These are phyloP conservation scores for Phalacrocorax brasilianus DNA, from an alignment of 2,113 vertebrate species.

Conservation along the genomic window DNA sequence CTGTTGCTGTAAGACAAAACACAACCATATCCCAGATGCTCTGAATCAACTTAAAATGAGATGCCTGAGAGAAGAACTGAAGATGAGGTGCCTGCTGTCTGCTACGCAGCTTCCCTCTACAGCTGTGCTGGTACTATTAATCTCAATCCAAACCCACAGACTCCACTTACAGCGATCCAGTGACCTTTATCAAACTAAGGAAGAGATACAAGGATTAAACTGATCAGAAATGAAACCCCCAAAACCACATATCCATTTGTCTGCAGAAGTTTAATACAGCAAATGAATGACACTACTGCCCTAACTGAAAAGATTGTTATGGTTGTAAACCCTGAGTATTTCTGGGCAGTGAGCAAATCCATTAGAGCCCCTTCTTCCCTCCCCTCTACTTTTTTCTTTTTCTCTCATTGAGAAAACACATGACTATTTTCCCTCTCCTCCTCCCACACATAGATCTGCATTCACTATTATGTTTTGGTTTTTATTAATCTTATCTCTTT, in stretches of 20 bases:
- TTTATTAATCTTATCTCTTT: neutral
- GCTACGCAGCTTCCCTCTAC: neutral
- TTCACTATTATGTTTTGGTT: neutral
- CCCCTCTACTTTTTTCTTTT: neutral
- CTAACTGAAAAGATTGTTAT: neutral
- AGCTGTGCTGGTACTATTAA: neutral
- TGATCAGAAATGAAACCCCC: neutral
- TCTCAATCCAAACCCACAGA: neutral
- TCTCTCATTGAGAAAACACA: neutral
- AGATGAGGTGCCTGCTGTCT: neutral
- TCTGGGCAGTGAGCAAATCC: neutral
- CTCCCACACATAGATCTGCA: neutral
- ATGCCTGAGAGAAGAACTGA: neutral
- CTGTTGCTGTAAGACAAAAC: neutral
- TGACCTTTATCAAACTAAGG: neutral
- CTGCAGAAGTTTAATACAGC: neutral
- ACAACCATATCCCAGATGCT: neutral
- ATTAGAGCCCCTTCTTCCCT: neutral
- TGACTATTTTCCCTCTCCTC: neutral
- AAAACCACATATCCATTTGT: neutral
- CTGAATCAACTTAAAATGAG: neutral
- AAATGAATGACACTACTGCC: neutral
- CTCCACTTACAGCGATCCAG: neutral
- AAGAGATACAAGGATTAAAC: neutral
- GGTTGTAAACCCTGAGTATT: neutral